Conservation (phyloP, 37 sponge, comb jelly and placozoan genomes). For the Theonella swinhoei region DNA sequence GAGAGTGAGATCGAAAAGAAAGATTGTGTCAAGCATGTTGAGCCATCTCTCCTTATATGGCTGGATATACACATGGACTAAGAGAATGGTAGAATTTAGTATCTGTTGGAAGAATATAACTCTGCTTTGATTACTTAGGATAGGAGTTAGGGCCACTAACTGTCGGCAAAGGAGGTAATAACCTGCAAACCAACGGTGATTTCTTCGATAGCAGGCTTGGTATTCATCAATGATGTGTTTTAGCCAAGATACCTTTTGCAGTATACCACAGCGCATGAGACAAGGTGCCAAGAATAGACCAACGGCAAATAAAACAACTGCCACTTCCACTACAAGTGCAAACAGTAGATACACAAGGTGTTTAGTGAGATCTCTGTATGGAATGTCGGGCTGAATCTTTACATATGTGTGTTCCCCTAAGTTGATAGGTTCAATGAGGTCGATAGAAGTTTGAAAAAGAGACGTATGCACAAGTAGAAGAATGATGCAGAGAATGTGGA, state of each 20-base stretch:
- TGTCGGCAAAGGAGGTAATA: constrained; percentile 38
- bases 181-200: constrained; percentile 59
- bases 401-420: not conserved
- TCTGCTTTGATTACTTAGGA: not conserved
- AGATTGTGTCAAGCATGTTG: constrained; percentile 28
- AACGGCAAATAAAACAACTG: constrained; percentile 6
- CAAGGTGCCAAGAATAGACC: constrained; percentile 39
- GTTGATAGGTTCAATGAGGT: constrained; percentile 5
- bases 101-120: constrained; percentile 2
- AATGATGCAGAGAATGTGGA: constrained; percentile 16
- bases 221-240: constrained; percentile 60
- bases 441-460: constrained; percentile 21
- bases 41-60: constrained; percentile 35
- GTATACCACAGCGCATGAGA: constrained; percentile 13
- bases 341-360: constrained; percentile 48
- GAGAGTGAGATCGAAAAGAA: constrained; percentile 5
- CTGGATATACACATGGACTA: constrained; percentile 13
- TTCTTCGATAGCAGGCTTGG: constrained; percentile 42
- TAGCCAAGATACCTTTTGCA: constrained; percentile 12
- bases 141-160: constrained; percentile 17
- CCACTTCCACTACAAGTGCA: constrained; percentile 36
- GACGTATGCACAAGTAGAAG: constrained; percentile 9
- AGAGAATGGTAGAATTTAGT: not conserved
- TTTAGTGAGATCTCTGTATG: constrained; percentile 5
- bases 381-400: constrained; percentile 9